A percentile compares a stretch with the other conserved stretches of the same genome.
phyloP scores from a whole-genome alignment of 2,113 vertebrate genomes.

The Mesoclemmys tuberculata region DNA sequence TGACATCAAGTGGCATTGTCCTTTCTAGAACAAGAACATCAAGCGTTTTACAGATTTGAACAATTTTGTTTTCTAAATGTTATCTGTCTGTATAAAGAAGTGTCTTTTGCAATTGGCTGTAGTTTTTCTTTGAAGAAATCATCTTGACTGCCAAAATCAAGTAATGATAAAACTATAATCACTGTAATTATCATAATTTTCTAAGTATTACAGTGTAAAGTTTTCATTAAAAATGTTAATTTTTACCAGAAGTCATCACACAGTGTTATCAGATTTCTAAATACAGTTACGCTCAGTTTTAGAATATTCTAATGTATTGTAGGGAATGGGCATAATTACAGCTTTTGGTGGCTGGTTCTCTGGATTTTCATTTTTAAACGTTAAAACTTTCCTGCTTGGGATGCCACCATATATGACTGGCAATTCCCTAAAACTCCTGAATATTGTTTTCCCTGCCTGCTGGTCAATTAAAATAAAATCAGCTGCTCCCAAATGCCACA shows the following conservation, averaged over 20 bases:
- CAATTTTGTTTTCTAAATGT: neutral
- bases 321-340: neutral
- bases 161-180: neutral
- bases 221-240: neutral
- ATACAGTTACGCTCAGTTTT: neutral
- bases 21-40: neutral
- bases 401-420: neutral
- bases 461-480: neutral
- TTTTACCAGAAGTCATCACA: neutral
- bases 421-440: neutral
- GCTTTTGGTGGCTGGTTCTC: neutral
- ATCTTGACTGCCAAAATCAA: neutral
- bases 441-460: neutral
- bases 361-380: neutral
- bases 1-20: fast-evolving
- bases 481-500: neutral
- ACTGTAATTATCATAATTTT: neutral
- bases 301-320: neutral
- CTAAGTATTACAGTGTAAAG: neutral
- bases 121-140: neutral
- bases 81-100: neutral
- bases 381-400: neutral
- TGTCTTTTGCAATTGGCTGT: neutral
- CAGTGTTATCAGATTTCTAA: neutral
- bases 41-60: neutral